Evolutionary conservation across 2,797 vertebrate genomes (phyloP).

Genomic region (Rhinogobio ventralis): DNA sequence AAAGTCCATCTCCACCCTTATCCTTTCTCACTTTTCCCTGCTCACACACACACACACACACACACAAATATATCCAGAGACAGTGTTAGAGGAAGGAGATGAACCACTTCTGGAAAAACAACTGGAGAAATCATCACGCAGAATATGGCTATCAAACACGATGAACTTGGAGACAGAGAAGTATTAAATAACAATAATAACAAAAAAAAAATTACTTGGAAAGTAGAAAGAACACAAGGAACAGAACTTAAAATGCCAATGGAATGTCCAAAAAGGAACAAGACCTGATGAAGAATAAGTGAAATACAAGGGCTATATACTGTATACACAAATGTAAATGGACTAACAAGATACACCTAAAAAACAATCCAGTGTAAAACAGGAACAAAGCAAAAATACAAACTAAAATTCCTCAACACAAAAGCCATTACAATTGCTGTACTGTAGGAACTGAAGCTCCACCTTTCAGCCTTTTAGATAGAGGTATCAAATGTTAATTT

Average conservation of each 20-base stretch:
- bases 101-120: neutral
- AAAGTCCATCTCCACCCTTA: slow-evolving; percentile 30
- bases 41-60: neutral
- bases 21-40: neutral
- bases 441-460: neutral
- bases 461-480: too few species aligned
- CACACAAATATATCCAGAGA: neutral
- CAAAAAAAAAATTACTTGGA: neutral
- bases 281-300: neutral
- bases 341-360: too few species aligned
- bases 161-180: neutral
- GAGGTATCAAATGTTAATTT: neutral
- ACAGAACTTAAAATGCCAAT: neutral
- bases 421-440: neutral
- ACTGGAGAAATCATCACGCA: neutral
- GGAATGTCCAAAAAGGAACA: neutral
- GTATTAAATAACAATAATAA: slow-evolving; percentile 19
- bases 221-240: neutral
- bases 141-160: neutral
- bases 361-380: neutral
- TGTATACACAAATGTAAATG: neutral
- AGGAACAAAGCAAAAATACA: too few species aligned
- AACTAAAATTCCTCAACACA: neutral
- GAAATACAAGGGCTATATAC: neutral
- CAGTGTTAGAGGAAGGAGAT: neutral